Conservation (phyloP, 92 coral and sea anemone genomes). For the Phenganax marumi region DNA sequence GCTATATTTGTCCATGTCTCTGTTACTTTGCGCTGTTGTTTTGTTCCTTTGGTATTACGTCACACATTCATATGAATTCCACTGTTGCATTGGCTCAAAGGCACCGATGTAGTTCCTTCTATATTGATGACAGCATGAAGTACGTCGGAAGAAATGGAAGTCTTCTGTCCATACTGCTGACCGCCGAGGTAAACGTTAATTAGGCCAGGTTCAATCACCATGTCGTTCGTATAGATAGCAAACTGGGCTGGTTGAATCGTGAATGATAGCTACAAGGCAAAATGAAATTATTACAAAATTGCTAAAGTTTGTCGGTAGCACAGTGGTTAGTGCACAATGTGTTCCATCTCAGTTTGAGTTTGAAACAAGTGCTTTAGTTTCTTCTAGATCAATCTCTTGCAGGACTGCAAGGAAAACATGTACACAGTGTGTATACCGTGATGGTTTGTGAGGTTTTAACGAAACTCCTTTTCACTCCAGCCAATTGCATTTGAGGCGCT, state of each 20-base stretch:
- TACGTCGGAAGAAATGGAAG: slow-evolving; percentile 27
- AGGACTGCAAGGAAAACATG: background rate
- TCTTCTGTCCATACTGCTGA: slow-evolving; percentile 41
- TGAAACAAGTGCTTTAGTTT: background rate
- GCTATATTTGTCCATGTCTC: slow-evolving; percentile 6
- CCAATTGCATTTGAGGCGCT: slow-evolving; percentile 35
- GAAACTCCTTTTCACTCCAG: slow-evolving; percentile 24
- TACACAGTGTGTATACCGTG: background rate
- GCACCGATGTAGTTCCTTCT: slow-evolving; percentile 18
- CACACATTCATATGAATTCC: background rate
- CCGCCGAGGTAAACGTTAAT: slow-evolving; percentile 39
- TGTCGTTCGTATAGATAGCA: slow-evolving; percentile 26
- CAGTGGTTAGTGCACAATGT: background rate
- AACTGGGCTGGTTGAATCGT: slow-evolving; percentile 29
- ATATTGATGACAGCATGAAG: slow-evolving; percentile 39
- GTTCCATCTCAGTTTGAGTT: background rate
- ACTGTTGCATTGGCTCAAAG: slow-evolving; percentile 1
- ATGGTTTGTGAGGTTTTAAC: background rate
- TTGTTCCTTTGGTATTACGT: slow-evolving; percentile 2
- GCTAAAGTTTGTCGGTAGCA: background rate
- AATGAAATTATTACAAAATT: background rate
- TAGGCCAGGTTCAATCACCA: slow-evolving; percentile 33
- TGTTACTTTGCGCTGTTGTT: background rate
- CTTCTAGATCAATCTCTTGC: background rate
- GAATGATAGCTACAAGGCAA: background rate